Evolutionary conservation across 2,888 invertebrate species (phyloP).

Genomic region (Agrochola macilenta): DNA sequence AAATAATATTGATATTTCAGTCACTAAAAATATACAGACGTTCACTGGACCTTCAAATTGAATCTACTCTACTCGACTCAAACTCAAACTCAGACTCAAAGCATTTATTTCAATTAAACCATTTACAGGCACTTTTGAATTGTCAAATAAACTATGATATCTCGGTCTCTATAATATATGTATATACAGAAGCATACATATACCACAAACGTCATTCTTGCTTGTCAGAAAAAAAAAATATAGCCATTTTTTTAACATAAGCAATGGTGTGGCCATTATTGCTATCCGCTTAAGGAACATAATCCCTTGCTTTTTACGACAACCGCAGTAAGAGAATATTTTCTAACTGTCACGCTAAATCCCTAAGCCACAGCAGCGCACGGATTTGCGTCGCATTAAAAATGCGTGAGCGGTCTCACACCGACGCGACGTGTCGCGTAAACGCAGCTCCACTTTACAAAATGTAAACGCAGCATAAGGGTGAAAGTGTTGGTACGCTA

Average conservation of each 20-base stretch:
- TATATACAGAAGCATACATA: no score
- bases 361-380: neutral
- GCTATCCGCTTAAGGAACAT: neutral
- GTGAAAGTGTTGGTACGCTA: slow-evolving; percentile 30
- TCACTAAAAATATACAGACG: neutral
- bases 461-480: slow-evolving; percentile 40
- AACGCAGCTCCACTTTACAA: slow-evolving; percentile 19
- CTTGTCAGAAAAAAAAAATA: neutral
- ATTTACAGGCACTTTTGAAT: no score
- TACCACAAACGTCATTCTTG: neutral
- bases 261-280: neutral
- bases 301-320: neutral
- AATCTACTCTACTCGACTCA: no score
- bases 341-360: slow-evolving; percentile 7
- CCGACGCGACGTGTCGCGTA: neutral
- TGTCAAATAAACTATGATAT: no score
- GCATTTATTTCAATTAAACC: no score
- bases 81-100: no score
- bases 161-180: no score
- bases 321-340: neutral
- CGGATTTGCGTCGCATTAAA: slow-evolving; percentile 25
- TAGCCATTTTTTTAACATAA: neutral
- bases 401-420: slow-evolving; percentile 26
- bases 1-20: neutral
- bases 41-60: neutral